These are phyloP conservation scores for Baryphthengus martii DNA, from an alignment of 2,113 vertebrate species.

Conservation along the genomic window DNA sequence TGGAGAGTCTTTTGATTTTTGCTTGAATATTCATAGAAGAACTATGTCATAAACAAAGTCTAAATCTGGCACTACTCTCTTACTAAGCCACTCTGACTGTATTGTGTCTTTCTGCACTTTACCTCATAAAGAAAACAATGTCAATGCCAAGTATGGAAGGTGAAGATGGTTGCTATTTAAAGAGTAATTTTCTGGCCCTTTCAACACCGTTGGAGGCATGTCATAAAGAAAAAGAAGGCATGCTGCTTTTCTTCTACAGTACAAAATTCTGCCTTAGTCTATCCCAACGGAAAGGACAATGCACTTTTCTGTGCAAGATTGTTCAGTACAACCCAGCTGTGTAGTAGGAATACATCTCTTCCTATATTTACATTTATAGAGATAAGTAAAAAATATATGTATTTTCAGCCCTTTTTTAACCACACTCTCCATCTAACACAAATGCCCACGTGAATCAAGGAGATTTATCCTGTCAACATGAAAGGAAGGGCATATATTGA, in stretches of 20 bases:
- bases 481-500: not conserved
- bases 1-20: slow-evolving; percentile 61
- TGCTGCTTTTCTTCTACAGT: not conserved
- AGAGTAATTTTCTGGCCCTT: slow-evolving; percentile 24
- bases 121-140: slow-evolving; percentile 53
- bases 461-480: not conserved
- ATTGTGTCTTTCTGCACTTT: slow-evolving; percentile 41
- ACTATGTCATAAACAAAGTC: slow-evolving; percentile 61
- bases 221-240: not conserved
- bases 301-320: not conserved
- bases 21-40: slow-evolving; percentile 64
- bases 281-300: not conserved
- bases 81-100: not conserved
- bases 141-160: slow-evolving; percentile 37
- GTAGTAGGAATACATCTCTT: not conserved
- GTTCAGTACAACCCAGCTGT: not conserved
- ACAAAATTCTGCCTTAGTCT: not conserved
- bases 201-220: not conserved
- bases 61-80: slow-evolving; percentile 53
- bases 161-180: slow-evolving; percentile 47
- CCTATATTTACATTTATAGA: not conserved
- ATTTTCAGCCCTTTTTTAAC: not conserved
- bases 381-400: not conserved
- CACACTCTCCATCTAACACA: not conserved
- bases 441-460: not conserved